Evolutionary conservation across 2,797 vertebrate genomes (phyloP), one percentile per base, ranked within the genome.

Genomic region (Xyrichtys novacula): DNA sequence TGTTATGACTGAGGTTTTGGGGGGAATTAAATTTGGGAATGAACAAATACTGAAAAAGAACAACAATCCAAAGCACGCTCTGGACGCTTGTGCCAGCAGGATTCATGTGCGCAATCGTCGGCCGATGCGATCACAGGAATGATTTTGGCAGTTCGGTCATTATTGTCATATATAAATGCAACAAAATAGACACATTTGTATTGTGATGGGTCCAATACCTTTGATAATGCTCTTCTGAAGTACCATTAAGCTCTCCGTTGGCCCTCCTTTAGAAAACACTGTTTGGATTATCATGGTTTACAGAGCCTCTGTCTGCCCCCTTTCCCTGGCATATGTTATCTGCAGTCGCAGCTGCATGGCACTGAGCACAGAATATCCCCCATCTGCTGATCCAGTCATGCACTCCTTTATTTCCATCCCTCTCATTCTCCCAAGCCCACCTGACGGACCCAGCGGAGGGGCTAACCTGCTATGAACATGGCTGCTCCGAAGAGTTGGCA

Each of bases 281-380:
- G 77, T 84, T 78, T 76, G 85, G 84, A 91, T 89, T 90, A 90
- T 76, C 77, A 23, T 48, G 80, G 65, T 87, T 81, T 82, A 86
- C 86, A 91, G 76, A 89, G 77, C 83, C 74, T 74, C 75, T 75
- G 65, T 57, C 76, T 74, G 75, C 73, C 74, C 79, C 34, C 75
- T 78, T 76, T 90, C 74, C 62, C 79, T 85, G 87, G 85, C 87
- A 90, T 84, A 85, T 80, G 85, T 83, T 91, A 91, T 90, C 89
- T 83, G 69, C 68, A 78, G 81, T 50, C 66, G 58, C 91, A 92
- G 91, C 89, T 89, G 90, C 65, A 84, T 88, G 91, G 89, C 90
- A 91, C 79, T 78, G 67, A 84, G 59, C 65, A 67, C 74, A 80
- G 64, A 85, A 87, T 73, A 83, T 74, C 85, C 88, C 81, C 79